Evolutionary conservation across 2,113 vertebrate genomes (phyloP), one percentile per base, ranked within the genome.

Genomic region (Mesoclemmys tuberculata): DNA sequence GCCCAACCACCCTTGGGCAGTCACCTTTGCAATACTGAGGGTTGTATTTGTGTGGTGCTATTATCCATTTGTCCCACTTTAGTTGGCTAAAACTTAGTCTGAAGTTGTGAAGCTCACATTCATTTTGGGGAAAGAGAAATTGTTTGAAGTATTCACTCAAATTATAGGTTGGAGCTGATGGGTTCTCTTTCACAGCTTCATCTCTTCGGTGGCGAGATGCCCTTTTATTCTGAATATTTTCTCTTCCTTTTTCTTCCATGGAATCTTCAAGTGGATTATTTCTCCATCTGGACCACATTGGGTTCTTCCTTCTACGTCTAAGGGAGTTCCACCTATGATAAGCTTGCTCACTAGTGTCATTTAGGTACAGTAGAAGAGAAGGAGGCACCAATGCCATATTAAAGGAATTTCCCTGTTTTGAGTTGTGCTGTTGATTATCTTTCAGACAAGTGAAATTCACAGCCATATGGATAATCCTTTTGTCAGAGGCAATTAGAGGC

Each of bases 51-150:
- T 98, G 98, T 1, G 99, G 99, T 1, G 99, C 99, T 71, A 99
- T 99, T 27, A 99, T 99, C 99, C 99, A 99, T 71, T 98, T 98
- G 96, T 99, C 99, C 98, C 99, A 99, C 16, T 98, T 98, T 21
- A 99, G 98, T 86, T 99, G 99, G 90, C 98, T 99, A 55, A 99
- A 99, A 68, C 98, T 98, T 2, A 99, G 98, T 41, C 98, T 98
- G 85, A 99, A 99, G 93, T 98, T 98, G 75, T 99, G 99, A 77
- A 99, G 98, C 96, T 99, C 98, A 13, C 99, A 99, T 94, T 99
- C 99, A 1, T 98, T 98, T 24, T 98, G 98, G 2, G 98, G 98
- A 49, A 98, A 97, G 24, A 96, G 97, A 0, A 98, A 97, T 51
- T 96, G 98, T 4, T 97, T 93, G 38, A 98, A 98, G n/a, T 99